Evolutionary conservation across 1,140 invertebrate species (phyloP), one percentile per base, ranked within the genome.

Genomic region (Uloborus diversus): DNA sequence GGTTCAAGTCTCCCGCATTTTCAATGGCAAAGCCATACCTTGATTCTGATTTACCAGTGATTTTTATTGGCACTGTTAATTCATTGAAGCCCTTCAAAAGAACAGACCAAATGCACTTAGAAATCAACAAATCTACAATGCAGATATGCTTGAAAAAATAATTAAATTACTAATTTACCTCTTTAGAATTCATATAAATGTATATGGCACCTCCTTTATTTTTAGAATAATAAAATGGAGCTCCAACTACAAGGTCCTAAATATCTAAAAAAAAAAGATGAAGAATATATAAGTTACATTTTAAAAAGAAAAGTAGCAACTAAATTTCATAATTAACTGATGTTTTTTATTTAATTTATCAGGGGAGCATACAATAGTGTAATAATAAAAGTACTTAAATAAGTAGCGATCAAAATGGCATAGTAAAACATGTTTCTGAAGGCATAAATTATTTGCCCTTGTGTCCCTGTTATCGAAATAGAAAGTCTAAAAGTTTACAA

Each of bases 211-310:
- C 96, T 47, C 95, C 96, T 59, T 90, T 88, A 28, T 90, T 90
- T 81, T 91, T 91, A 9, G 89, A 89, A 85, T 96, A 97, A 85
- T 95, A 97, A 87, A 97, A 96, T n/a, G 96, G 96, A 17, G 96
- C 95, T 25, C 94, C 93, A 1, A 97, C 93, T 57, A 97, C 88
- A 11, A 98, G 88, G 88, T 98, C n/a, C 96, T 25, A 93, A 90
- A 81, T 91, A 88, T 47, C 94, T 95, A 84, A 78, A 89, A 88
- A 65, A 62, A 66, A 62, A 59, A 78, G n/a, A 27, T 33, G n/a
- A 49, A 62, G 27, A 30, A 28, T 20, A 56, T 20, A 11, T 17
- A 1, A 56, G 25, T 1, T n/a, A 56, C 7, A 56, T 17, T 56
- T 56, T 20, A 3, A 20, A 4, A 20, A 56, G 13, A 17, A 56